These are phyloP conservation scores for Delia radicum DNA, from an alignment of 1,140 invertebrate genomes.

Conservation along the genomic window DNA sequence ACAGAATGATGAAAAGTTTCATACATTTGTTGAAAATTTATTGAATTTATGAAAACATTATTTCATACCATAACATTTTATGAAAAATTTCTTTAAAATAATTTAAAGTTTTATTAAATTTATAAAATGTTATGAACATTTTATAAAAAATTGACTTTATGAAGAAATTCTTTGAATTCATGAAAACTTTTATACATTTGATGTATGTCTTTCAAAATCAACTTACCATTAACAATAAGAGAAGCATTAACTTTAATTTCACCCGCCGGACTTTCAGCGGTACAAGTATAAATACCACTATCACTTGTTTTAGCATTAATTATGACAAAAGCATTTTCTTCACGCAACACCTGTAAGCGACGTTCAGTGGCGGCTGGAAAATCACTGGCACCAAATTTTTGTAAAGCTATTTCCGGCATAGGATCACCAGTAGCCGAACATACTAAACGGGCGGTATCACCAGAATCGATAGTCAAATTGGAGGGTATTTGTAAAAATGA, in stretches of 20 bases:
- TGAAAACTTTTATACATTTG: too few relatives aligned
- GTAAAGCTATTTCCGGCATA: constrained; percentile 84
- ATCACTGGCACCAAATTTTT: constrained; percentile 92
- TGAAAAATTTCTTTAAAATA: too few relatives aligned
- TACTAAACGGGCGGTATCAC: constrained; percentile 82
- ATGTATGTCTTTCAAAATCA: background rate
- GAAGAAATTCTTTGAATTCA: too few relatives aligned
- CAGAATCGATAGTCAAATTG: constrained; percentile 81
- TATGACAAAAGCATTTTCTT: constrained; percentile 91
- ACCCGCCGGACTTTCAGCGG: constrained; percentile 86
- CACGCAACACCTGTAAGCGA: constrained; percentile 87
- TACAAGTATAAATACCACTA: constrained; percentile 91
- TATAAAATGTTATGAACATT: too few relatives aligned
- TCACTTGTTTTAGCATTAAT: constrained; percentile 84
- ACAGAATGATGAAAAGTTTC: too few relatives aligned
- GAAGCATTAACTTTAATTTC: constrained; percentile 83
- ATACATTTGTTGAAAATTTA: too few relatives aligned
- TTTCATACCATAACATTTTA: too few relatives aligned
- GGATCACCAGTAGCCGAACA: constrained; percentile 90
- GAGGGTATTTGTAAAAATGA: constrained; percentile 81
- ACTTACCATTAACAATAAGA: constrained; percentile 77
- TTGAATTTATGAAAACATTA: too few relatives aligned
- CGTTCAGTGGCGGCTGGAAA: constrained; percentile 93
- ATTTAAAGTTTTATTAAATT: too few relatives aligned
- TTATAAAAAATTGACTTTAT: too few relatives aligned